Base-by-base conservation (phyloP, 2,797 vertebrate genomes). In the Neopelma chrysocephalum region DNA sequence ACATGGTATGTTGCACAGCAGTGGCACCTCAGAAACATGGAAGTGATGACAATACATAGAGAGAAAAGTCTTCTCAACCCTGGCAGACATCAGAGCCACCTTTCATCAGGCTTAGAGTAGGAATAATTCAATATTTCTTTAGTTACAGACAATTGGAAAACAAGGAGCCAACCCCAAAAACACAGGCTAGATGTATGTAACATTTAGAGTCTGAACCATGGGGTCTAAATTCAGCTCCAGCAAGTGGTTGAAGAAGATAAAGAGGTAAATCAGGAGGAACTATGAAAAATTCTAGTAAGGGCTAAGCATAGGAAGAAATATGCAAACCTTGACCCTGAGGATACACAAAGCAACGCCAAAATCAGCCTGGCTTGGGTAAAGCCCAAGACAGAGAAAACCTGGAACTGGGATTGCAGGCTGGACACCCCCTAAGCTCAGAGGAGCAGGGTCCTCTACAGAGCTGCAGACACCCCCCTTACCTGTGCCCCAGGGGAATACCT, bases 1-100 rank as follows among this genome's bases (percentile, higher is more conserved):
- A 99, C 75, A 99, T 99, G 98, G 99, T 99, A 97, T 0, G 97
- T 97, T 56, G 34, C 43, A 82, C n/a, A 36, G 23, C 27, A 61
- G 45, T 19, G 25, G 48, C 54, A 73, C 16, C 42, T 88, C 66
- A 75, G 34, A 77, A 66, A 45, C 27, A 34, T 3, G 29, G 15
- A 36, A 54, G n/a, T n/a, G 53, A 45, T 79, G 38, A 40, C 2
- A 10, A 56, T 51, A 73, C 3, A 11, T 3, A 62, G 40, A 51
- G 20, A 42, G 18, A 50, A 60, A 75, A 77, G 16, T 56, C 31
- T 70, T 64, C 48, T 70, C 71, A 86, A 14, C 13, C 42, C 36
- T 72, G 40, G 54, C 43, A 83, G 83, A 27, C 4, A 3, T 69
- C 53, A 79, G 14, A 93, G 21, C 14, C 21, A 43, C 27, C 32